phyloP scores from a whole-genome alignment of 2,113 vertebrate genomes.

The Rana temporaria region DNA sequence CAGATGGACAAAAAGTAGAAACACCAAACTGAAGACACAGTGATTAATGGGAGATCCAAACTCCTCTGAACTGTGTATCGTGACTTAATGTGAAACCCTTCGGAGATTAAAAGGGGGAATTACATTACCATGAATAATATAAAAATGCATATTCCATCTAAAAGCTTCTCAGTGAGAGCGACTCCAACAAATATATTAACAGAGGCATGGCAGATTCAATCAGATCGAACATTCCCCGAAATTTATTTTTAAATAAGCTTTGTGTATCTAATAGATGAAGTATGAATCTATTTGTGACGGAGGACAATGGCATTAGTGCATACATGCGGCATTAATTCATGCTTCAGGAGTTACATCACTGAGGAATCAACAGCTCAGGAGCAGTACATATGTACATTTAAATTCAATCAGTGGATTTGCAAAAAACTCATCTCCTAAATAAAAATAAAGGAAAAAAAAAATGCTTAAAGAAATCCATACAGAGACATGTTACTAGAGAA shows the following conservation, averaged over 20 bases:
- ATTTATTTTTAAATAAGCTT: conserved; percentile 76
- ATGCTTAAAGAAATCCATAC: conserved; percentile 2
- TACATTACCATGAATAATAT: conserved; percentile 75
- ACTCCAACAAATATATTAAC: conserved; percentile 77
- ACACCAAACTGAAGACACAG: conserved; percentile 80
- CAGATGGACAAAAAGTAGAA: conserved; percentile 89
- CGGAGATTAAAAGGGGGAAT: conserved; percentile 79
- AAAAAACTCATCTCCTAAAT: conserved; percentile 32
- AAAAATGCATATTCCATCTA: conserved; percentile 74
- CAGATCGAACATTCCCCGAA: conserved; percentile 69
- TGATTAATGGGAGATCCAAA: conserved; percentile 88
- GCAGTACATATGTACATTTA: conserved; percentile 29
- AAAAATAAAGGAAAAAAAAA: background rate
- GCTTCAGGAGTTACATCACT: conserved; percentile 58
- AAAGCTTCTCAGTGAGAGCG: conserved; percentile 73
- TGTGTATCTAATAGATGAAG: conserved; percentile 62
- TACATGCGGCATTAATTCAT: conserved; percentile 71
- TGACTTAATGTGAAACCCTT: conserved; percentile 87
- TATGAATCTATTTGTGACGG: conserved; percentile 64
- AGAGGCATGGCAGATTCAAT: conserved; percentile 70
- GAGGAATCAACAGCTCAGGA: conserved; percentile 30
- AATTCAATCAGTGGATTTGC: conserved; percentile 38
- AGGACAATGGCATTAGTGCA: conserved; percentile 68
- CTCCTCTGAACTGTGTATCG: conserved; percentile 85
- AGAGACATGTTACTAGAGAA: conserved; percentile 21